phyloP scores from a whole-genome alignment of 2,113 vertebrate genomes.

The Odocoileus hemionus region DNA sequence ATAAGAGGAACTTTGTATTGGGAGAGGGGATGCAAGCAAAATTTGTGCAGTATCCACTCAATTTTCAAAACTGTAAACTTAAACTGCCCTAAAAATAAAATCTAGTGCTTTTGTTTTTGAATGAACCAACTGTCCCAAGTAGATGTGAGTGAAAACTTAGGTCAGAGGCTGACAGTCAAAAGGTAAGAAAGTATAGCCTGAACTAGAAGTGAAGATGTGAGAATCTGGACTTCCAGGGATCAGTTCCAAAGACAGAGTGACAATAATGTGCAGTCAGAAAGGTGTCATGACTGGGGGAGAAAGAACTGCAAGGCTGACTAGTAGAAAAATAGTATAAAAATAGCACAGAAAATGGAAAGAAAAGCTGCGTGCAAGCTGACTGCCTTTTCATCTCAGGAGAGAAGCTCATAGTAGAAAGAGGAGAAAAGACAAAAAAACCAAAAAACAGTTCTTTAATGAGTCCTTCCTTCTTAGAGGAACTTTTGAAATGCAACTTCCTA shows the following conservation, averaged over 20 bases:
- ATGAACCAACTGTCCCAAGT: background rate
- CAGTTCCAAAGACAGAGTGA: slow-evolving; percentile 4
- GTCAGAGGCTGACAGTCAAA: background rate
- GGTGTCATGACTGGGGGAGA: background rate
- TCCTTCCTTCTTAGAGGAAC: background rate
- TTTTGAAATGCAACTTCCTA: slow-evolving; percentile 10
- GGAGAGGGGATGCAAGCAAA: background rate
- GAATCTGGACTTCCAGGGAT: slow-evolving; percentile 21
- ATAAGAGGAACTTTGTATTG: background rate
- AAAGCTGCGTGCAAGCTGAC: background rate
- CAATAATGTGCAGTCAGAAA: background rate
- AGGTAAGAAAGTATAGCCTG: background rate
- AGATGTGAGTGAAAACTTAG: background rate
- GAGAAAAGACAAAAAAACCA: background rate
- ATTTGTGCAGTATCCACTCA: background rate
- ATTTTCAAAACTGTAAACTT: background rate
- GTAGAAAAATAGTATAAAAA: slow-evolving; percentile 67
- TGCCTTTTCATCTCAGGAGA: slow-evolving; percentile 47
- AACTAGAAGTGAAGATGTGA: slow-evolving; percentile 49
- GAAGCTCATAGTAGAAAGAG: slow-evolving; percentile 22
- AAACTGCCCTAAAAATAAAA: background rate
- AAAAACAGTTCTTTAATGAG: slow-evolving; percentile 25
- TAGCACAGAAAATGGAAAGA: slow-evolving; percentile 57
- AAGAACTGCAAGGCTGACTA: slow-evolving; percentile 29
- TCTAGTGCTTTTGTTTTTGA: background rate